Evolutionary conservation across 2,113 vertebrate species (phyloP).

Genomic region (Mugil cephalus): DNA sequence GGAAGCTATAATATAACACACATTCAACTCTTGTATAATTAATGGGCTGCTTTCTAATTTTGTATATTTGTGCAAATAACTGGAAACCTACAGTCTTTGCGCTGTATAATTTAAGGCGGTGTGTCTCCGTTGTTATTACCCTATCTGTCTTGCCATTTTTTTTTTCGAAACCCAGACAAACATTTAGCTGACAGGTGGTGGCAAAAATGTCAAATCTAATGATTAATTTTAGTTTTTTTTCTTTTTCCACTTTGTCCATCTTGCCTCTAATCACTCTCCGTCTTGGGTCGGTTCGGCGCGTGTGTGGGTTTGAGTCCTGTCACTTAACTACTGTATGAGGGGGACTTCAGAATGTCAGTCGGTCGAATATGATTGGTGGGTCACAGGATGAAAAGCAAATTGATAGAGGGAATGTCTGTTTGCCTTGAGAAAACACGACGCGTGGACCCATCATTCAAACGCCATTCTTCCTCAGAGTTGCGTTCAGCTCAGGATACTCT

Average conservation of each 20-base stretch:
- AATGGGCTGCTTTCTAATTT: conserved; percentile 17
- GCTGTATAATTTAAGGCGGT: conserved; percentile 45
- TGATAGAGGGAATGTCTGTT: conserved; percentile 36
- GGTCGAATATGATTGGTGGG: conserved; percentile 46
- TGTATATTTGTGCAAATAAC: neutral
- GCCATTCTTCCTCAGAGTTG: conserved; percentile 8
- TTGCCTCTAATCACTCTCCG: conserved; percentile 32
- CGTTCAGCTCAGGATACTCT: conserved; percentile 13
- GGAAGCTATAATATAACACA: neutral
- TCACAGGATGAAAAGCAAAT: conserved; percentile 39
- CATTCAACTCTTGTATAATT: neutral
- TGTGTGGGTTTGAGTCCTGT: conserved; percentile 40
- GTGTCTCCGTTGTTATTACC: conserved; percentile 43
- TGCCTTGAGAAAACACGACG: conserved; percentile 21
- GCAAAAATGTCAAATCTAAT: conserved; percentile 68
- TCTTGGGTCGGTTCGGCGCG: conserved; percentile 4
- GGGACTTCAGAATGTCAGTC: conserved; percentile 42
- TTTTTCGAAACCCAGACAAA: conserved; percentile 52
- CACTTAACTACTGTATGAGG: conserved; percentile 42
- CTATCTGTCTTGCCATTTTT: conserved; percentile 49
- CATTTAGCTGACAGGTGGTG: conserved; percentile 60
- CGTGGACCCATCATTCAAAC: conserved; percentile 37
- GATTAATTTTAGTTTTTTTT: conserved; percentile 63
- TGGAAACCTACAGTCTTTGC: conserved; percentile 14
- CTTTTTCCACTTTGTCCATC: conserved; percentile 49